Evolutionary conservation across 2,113 vertebrate species (phyloP), one percentile per base, ranked within the genome.

Genomic region (Saccopteryx leptura): DNA sequence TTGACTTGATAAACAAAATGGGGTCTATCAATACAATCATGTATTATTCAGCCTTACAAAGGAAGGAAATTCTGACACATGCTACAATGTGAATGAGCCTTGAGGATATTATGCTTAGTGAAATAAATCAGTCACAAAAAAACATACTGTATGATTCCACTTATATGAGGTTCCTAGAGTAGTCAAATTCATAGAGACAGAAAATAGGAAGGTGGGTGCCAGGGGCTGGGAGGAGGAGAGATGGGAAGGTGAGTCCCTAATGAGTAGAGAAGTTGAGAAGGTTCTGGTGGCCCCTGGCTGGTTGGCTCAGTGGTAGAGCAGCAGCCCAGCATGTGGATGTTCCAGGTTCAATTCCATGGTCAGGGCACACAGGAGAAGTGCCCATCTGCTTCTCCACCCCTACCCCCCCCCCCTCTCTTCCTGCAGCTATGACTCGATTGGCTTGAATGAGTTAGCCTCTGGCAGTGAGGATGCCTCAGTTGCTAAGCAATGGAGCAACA

Each of bases 111-210:
- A 15, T 4, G 24, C 81, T 76, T 52, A 82, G 81, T 65, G 28
- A 87, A 86, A n/a, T 15, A 54, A 75, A 46, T n/a, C 52, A 84
- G 9, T 68, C 14, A 28, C 76, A 56, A 56, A 88, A 80, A 11
- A 33, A 46, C 28, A 13, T 56, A 52, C 31, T 56, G 10, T 1
- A 17, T 21, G 63, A 63, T 18, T 63, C 39, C 26, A 81, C 12
- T 61, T 10, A 26, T 0, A 3, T 15, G 71, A 76, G 39, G 5
- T 39, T 65, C 39, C 63, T 5, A 17, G 31, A 60, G 2, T 14
- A 46, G 78, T 88, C 63, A 92, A 72, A 69, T 39, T 39, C 68
- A 58, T 58, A 39, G 68, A 68, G 50, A 86, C 14, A 56, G 61
- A 63, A 88, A 33, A 31, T 19, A 76, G 28, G 66, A 69, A 2